These are phyloP conservation scores for Phylloscopus trochiloides DNA, from an alignment of 2,113 vertebrate genomes.

Conservation along the genomic window DNA sequence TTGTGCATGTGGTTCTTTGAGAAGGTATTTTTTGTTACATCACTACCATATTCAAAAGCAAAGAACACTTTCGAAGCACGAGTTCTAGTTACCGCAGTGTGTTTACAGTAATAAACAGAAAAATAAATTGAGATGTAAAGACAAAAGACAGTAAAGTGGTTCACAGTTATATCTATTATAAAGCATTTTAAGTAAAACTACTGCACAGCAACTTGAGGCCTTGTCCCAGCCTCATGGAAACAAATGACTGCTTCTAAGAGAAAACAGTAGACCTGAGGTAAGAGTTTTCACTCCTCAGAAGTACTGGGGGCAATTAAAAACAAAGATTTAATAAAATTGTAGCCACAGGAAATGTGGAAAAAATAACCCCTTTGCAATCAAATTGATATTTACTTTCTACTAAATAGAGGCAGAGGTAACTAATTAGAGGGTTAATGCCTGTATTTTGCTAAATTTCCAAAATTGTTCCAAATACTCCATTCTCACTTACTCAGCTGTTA, in stretches of 20 bases:
- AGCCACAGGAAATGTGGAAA: neutral
- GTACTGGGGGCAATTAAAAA: neutral
- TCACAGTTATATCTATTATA: neutral
- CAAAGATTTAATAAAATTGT: neutral
- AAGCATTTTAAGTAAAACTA: neutral
- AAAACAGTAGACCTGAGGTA: neutral
- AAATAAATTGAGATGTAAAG: neutral
- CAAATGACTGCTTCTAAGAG: neutral
- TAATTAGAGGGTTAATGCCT: neutral
- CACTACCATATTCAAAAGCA: neutral
- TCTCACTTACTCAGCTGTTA: neutral
- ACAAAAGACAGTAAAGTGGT: neutral
- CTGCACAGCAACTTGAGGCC: neutral
- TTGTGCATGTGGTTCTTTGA: neutral
- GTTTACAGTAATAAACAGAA: neutral
- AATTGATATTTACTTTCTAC: neutral
- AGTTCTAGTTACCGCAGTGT: neutral
- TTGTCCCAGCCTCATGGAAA: neutral
- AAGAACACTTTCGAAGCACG: neutral
- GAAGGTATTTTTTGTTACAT: neutral
- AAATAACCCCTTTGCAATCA: neutral
- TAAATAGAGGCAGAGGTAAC: neutral
- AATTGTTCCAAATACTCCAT: neutral
- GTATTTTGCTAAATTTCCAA: neutral
- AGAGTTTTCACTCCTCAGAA: neutral